These are phyloP conservation scores for Hydropsyche tenuis DNA, from an alignment of 1,140 invertebrate species.

Conservation along the genomic window DNA sequence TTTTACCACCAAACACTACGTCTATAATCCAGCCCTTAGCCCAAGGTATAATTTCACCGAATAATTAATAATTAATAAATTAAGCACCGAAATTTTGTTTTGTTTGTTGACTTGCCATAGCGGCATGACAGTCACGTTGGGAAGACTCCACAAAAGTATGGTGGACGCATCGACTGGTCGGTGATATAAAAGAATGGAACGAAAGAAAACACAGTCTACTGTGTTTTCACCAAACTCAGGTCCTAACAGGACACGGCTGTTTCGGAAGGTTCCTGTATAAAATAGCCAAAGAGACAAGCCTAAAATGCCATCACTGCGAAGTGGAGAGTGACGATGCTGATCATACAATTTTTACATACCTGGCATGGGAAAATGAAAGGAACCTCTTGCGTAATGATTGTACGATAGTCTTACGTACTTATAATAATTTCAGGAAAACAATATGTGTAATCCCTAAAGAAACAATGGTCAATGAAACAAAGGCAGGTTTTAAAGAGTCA, in stretches of 20 bases:
- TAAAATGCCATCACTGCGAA: not conserved
- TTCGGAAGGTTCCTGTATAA: not conserved
- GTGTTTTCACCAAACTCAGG: not conserved
- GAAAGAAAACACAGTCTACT: not conserved
- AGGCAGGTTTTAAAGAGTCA: too few species aligned
- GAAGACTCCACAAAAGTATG: not conserved
- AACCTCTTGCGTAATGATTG: too few species aligned
- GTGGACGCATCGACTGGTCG: not conserved
- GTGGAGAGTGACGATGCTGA: not conserved
- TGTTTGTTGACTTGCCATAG: not conserved
- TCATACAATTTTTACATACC: not conserved
- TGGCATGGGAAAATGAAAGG: not conserved
- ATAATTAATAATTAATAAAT: too few species aligned
- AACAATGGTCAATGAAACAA: too few species aligned
- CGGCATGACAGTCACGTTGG: not conserved
- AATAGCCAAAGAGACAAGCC: not conserved
- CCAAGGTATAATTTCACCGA: conserved; percentile 52
- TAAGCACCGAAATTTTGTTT: too few species aligned
- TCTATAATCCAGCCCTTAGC: conserved; percentile 54
- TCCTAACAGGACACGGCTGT: not conserved
- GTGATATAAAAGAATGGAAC: not conserved
- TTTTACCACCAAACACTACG: conserved; percentile 54
- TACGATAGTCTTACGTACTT: too few species aligned
- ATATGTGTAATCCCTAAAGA: too few species aligned
- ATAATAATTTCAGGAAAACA: too few species aligned